phyloP scores from a whole-genome alignment of 2,888 invertebrate species.

The Napeogenes inachia region DNA sequence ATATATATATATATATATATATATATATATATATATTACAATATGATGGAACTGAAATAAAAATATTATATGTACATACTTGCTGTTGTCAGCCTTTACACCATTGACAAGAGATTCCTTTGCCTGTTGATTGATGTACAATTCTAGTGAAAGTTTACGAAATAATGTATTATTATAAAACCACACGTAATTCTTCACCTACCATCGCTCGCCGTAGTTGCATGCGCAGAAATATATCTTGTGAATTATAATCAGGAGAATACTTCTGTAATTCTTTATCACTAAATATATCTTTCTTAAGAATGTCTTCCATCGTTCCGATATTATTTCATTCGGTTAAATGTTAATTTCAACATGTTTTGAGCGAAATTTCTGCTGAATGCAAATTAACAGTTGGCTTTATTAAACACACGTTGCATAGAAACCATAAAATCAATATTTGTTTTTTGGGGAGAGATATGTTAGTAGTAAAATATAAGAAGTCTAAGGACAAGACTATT shows the following conservation, averaged over 20 bases:
- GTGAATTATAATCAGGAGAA: slow-evolving; percentile 51
- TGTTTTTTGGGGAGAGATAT: neutral
- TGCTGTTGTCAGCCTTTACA: neutral
- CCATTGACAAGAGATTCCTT: slow-evolving; percentile 46
- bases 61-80: too few species aligned
- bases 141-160: too few species aligned
- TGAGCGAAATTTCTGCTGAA: neutral
- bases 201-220: slow-evolving; percentile 52
- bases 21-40: too few species aligned
- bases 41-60: too few species aligned
- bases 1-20: too few species aligned
- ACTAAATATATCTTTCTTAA: slow-evolving; percentile 52
- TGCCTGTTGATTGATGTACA: slow-evolving; percentile 34
- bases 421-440: slow-evolving; percentile 20
- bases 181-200: slow-evolving; percentile 24
- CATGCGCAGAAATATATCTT: slow-evolving; percentile 45
- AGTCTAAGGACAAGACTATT: too few species aligned
- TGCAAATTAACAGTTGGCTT: neutral
- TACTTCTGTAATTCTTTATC: slow-evolving; percentile 45
- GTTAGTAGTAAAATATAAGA: neutral
- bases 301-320: slow-evolving; percentile 50
- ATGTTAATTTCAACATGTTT: neutral
- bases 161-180: too few species aligned
- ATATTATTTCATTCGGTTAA: neutral
- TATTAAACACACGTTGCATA: slow-evolving; percentile 6